Base-by-base conservation (phyloP, 2,797 vertebrate species). In the Hippocampus kuda region DNA sequence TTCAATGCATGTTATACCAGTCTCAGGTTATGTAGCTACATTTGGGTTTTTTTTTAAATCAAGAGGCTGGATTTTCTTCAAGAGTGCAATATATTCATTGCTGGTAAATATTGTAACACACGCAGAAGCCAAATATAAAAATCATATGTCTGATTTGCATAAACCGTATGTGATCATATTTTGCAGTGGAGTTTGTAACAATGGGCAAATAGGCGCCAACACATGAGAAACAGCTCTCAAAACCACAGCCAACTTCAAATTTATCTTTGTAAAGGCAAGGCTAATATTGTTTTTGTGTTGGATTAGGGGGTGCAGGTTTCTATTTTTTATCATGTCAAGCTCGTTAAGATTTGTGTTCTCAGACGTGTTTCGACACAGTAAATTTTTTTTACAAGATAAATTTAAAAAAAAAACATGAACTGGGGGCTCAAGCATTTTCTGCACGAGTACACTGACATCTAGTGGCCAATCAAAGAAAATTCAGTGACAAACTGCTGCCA, bases 371-470 rank as follows among this genome's bases (percentile, higher is more conserved):
- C 26, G 54, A 57, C 4, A 22, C 16, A 22, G 16, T 18, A 51
- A 22, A 51, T 22, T 51, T 51, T 20, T 51, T 51, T 51, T 51
- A 8, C 46, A 48, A 12, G 44, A 46, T 18, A 51, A 6, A 20
- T 51, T 4, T 4, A 34, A 34, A 20, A 51, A 51, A 18, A 20
- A 51, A 20, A 22, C 18, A 1, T 22, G 20, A 24, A 12, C 26
- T 26, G 5, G 34, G 48, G 44, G 24, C n/a, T 3, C 18, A 8
- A 49, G 16, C 8, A 27, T 65, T 49, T 65, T 30, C 26, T 74
- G 38, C 53, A 18, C 73, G 77, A 71, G 57, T 11, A 83, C 74
- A 83, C 68, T 88, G 88, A 78, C 89, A 89, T 83, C 89, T 85
- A 57, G 87, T 90, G 88, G 82, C 70, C 20, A 62, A 65, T 1